Evolutionary conservation across 2,113 vertebrate genomes (phyloP), one percentile per base, ranked within the genome.

Genomic region (Seriola rivoliana): DNA sequence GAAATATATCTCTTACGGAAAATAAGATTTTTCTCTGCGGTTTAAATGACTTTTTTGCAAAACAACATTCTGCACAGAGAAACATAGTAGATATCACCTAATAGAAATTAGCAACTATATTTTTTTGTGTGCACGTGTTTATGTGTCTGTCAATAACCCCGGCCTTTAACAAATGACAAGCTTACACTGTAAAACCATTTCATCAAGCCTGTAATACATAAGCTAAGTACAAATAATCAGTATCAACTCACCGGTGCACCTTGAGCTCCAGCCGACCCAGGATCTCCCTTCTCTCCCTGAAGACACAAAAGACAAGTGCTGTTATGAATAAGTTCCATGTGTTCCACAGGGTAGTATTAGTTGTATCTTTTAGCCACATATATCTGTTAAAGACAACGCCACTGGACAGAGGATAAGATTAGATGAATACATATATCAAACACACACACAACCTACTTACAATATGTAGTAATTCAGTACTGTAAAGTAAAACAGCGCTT

Each of bases 231-330:
- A 34, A 13, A 2, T 9, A 14, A 8, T 34, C 16, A 29, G 19
- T 1, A 54, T 68, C 1, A n/a, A 90, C 95, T 95, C 85, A 95
- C 94, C 85, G 67, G 80, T 74, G 76, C 44, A 40, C 95, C 94
- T 79, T 64, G 87, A 19, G 46, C 63, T 89, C 93, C 95, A 88
- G 85, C 82, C 63, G 81, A 52, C 3, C 93, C 92, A 4, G 54
- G 0, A 9, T 86, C 85, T 71, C 94, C 94, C 62, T 78, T 42
- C 12, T 82, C 65, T 55, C 94, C 94, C 94, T 95, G 84, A 70
- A 76, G 76, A 89, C 13, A 85, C 59, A 87, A 73, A 23, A 85
- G 16, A 84, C 44, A 29, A 19, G 6, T 8, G 6, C 34, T 23
- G 5, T 12, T 40, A 1, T 13, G 25, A 69, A 29, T 44, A 7